Base-by-base conservation (phyloP, 2,888 invertebrate genomes). In the Tubiluchus corallicola region DNA sequence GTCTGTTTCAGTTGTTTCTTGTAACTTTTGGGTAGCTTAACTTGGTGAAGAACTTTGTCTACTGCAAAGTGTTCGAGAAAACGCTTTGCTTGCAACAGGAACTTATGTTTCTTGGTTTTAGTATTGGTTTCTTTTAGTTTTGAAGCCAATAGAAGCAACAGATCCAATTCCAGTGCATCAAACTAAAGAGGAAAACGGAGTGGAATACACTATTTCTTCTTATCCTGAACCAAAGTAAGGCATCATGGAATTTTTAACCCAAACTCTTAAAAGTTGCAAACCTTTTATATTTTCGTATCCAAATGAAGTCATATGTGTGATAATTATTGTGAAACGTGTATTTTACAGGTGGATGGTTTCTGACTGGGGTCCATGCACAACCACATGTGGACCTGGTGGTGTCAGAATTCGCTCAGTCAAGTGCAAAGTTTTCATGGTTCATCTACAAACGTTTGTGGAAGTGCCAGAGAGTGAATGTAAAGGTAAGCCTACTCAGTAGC, bases 391-490 rank as follows among this genome's bases (percentile, higher is more conserved):
- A 38, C 71, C 73, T 47, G 74, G 76, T 54, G 90, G 92, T 1
- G 76, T 82, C 44, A 82, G 84, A 63, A 84, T 85, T 60, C 74
- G 94, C 53, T 77, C 81, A 52, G 68, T 94, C 45, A 82, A 82
- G 55, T 94, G 94, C 65, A 29, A 29, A n/a, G 29, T 29, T 9
- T 29, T 29, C n/a, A 29, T 29, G 29, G 29, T 29, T 9, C 29
- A 29, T n/a, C 29, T 29, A 29, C 29, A 29, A 44, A 50, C 51
- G 17, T 45, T 51, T 42, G 51, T 57, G 45, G 52, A 51, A 42
- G 47, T 61, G 44, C 57, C 61, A 18, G 54, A 53, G 47, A 51
- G 53, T 40, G 59, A 61, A 47, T 59, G 59, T 42, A 52, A 53
- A 47, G 54, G 58, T 55, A 45, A 9, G 29, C n/a, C 9, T 29